Conservation (phyloP, 1,140 invertebrate species). For the Zaprionus taronus region DNA sequence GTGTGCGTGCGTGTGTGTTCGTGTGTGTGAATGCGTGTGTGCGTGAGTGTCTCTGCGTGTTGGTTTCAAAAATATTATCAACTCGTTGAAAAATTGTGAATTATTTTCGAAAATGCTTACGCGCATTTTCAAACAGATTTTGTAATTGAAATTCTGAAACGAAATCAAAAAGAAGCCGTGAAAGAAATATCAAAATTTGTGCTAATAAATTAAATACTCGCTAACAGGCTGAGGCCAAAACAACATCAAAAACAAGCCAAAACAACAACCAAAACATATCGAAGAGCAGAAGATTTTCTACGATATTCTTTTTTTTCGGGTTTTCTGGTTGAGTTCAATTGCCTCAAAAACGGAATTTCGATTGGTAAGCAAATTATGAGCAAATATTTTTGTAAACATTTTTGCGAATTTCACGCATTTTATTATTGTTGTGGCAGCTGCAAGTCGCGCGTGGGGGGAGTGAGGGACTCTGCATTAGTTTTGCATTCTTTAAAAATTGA, state of each 20-base stretch:
- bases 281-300: not conserved
- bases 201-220: slow-evolving; percentile 45
- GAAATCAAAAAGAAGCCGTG: slow-evolving; percentile 5
- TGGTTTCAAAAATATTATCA: slow-evolving; percentile 41
- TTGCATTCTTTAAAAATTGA: slow-evolving; percentile 3
- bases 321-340: slow-evolving; percentile 25
- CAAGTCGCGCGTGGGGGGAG: not conserved
- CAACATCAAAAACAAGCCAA: slow-evolving; percentile 27
- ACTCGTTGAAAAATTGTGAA: slow-evolving; percentile 15
- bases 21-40: slow-evolving; percentile 15
- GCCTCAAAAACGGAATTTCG: slow-evolving; percentile 12
- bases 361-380: slow-evolving; percentile 42
- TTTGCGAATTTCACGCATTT: not conserved
- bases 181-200: slow-evolving; percentile 31
- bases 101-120: slow-evolving; percentile 30
- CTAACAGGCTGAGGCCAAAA: slow-evolving; percentile 39
- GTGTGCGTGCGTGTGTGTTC: slow-evolving; percentile 20
- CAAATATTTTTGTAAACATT: slow-evolving; percentile 30
- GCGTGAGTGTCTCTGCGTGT: slow-evolving; percentile 12
- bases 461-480: slow-evolving; percentile 17
- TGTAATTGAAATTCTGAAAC: slow-evolving; percentile 30
- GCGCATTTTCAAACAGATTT: slow-evolving; percentile 41
- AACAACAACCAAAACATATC: slow-evolving; percentile 41
- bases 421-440: slow-evolving; percentile 31
- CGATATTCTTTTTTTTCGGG: not conserved